Evolutionary conservation across 2,888 invertebrate genomes (phyloP), one percentile per base, ranked within the genome.

Genomic region (Drepanosiphum platanoidis): DNA sequence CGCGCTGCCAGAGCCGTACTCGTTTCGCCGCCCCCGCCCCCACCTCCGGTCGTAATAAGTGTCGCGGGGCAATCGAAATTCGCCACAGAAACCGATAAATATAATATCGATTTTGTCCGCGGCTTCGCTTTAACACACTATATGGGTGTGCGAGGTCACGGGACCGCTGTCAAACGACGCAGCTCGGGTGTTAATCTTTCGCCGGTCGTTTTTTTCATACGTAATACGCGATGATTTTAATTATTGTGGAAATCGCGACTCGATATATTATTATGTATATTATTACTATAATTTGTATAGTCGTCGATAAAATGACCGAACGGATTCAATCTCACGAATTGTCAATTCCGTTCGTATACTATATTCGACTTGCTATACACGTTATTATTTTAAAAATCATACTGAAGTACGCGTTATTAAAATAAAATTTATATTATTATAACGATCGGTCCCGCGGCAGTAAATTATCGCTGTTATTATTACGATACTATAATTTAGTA

Each of bases 31-130:
- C 18, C 30, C 18, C 42, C 39, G 58, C 61, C 18, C 32, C 18
- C 30, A n/a, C 39, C n/a, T n/a, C 18, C 39, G 39, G n/a, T 30
- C 18, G 11, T 46, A 7, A 13, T 39, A 36, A 66, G 78, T 66
- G 66, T 46, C 66, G 68, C n/a, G n/a, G n/a, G 34, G 34, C 32
- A 42, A 68, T 46, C 79, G 46, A 68, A 79, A 68, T 79, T 79
- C 22, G 46, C 36, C 52, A 18, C 70, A 22, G 52, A 46, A 80
- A 68, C 68, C 70, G 36, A 80, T 80, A 52, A 70, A 71, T 66
- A 32, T 42, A 32, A 66, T 46, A 79, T 68, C 46, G 80, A 52
- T 64, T 64, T 64, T 64, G 22, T n/a, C 61, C n/a, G n/a, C 1
- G 27, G 64, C 13, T 13, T 11, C 64, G 27, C 27, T 64, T 64